Evolutionary conservation across 2,113 vertebrate genomes (phyloP), one percentile per base, ranked within the genome.

Genomic region (Brachyhypopomus occidentalis): DNA sequence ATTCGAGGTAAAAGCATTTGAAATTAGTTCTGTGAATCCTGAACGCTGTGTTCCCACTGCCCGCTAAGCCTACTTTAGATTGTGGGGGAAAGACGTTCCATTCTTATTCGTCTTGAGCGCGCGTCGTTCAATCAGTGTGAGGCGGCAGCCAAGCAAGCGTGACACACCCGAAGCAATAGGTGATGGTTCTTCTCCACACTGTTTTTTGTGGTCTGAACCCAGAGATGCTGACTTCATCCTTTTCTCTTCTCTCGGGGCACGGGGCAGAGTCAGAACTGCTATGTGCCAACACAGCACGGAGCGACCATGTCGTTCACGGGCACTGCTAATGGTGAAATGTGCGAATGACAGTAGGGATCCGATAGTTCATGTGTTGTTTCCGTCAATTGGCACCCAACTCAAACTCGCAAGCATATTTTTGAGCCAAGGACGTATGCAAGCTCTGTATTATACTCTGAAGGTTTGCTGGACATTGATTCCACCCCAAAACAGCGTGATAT

Each of bases 291-390:
- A 59, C 59, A 48, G 34, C 64, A 58, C 20, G 55, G 36, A 58
- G 64, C 48, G 22, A 58, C 55, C 30, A 72, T 58, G 70, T 1
- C 56, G n/a, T 72, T 45, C 36, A 66, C 41, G 36, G 27, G 20
- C 59, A 59, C 30, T 30, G 41, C 59, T 60, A 60, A 52, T 38
- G 22, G 34, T 72, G 80, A 59, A 67, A 77, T 75, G 56, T 58
- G 74, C 58, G 77, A 82, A 82, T 77, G 58, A 82, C 80, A 82
- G 77, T 82, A 63, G 74, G 36, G 66, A 77, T 74, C 64, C 74
- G 72, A 71, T 58, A 6, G 58, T 63, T 75, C 62, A 74, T 67
- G 56, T 52, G 34, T 30, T 34, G 64, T 52, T 72, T 82, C 66
- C 74, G 41, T 63, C 56, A 27, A 25, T 72, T 77, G 59, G 70